Evolutionary conservation across 2,797 vertebrate genomes (phyloP).

Genomic region (Falco rusticolus): DNA sequence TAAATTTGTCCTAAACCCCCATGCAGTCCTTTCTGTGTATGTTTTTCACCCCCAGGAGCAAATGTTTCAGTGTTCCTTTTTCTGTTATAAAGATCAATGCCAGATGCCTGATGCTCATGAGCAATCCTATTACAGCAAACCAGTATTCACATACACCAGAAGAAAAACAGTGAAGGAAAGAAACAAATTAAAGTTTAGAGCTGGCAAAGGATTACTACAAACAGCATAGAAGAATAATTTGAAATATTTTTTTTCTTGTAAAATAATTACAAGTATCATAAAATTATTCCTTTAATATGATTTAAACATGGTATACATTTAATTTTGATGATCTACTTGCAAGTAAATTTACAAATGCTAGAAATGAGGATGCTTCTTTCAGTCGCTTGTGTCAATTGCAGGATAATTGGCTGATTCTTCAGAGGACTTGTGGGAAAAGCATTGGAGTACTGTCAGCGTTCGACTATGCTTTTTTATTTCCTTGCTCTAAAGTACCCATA

Average conservation of each 20-base stretch:
- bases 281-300: constrained; percentile 51
- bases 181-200: constrained; percentile 46
- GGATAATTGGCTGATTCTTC: constrained; percentile 58
- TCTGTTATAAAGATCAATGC: constrained; percentile 43
- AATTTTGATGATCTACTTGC: constrained; percentile 53
- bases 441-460: constrained; percentile 12
- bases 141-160: not conserved
- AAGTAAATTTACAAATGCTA: not conserved
- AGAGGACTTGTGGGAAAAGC: constrained; percentile 50
- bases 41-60: not conserved
- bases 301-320: constrained; percentile 43
- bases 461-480: constrained; percentile 19
- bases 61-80: constrained; percentile 35
- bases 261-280: constrained; percentile 51
- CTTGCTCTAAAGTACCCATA: constrained; percentile 26
- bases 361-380: constrained; percentile 40
- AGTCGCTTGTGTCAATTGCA: constrained; percentile 51
- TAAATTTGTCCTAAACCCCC: not conserved
- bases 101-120: constrained; percentile 26
- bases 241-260: not conserved
- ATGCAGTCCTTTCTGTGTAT: not conserved
- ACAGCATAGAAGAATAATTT: not conserved
- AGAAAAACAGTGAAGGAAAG: constrained; percentile 19
- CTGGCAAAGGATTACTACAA: constrained; percentile 17
- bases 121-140: constrained; percentile 53